Base-by-base conservation (phyloP, 2,113 vertebrate genomes). In the Pomatostomus ruficeps region DNA sequence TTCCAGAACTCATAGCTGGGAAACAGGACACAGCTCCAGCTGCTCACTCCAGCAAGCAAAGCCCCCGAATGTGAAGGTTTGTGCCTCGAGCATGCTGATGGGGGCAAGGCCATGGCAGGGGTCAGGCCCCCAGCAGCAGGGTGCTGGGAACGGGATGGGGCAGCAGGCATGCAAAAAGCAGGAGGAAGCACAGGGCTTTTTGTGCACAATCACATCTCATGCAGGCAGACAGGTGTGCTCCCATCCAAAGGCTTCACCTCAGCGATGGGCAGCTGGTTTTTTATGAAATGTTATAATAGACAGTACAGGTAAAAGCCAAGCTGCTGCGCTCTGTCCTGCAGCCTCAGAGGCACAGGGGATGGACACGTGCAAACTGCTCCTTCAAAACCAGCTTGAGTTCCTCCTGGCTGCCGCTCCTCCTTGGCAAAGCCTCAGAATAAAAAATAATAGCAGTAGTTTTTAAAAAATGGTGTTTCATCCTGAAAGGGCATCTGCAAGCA, bases 61-160 rank as follows among this genome's bases (percentile, higher is more conserved):
- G 33, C 7, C 40, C 14, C n/a, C 19, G 2, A 2, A 9, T 5
- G 14, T 7, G 4, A 70, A 70, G 51, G 42, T 28, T 31, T 24
- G 17, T 26, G 33, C 33, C 66, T 25, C 0, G 0, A 54, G 19
- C 52, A 58, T 1, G 0, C 24, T 11, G 48, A 36, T n/a, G 33
- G 15, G 15, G 31, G 23, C 21, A 33, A 25, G n/a, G 35, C 33
- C 10, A 14, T 2, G 40, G 16, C 5, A 15, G 16, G 9, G 2
- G 5, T 45, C 3, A 2, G 42, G 16, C 35, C 42, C 28, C 58
- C 40, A 8, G 58, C 46, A 71, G 36, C 5, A 4, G 35, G 16
- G 20, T 42, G 40, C n/a, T 3, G 2, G 5, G 26, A 6, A 31
- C 2, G 2, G 23, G 23, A 21, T 9, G 1, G 21, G 40, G 48